These are phyloP conservation scores for Blastomussa wellsi DNA, from an alignment of 92 coral and sea anemone genomes.

Conservation along the genomic window DNA sequence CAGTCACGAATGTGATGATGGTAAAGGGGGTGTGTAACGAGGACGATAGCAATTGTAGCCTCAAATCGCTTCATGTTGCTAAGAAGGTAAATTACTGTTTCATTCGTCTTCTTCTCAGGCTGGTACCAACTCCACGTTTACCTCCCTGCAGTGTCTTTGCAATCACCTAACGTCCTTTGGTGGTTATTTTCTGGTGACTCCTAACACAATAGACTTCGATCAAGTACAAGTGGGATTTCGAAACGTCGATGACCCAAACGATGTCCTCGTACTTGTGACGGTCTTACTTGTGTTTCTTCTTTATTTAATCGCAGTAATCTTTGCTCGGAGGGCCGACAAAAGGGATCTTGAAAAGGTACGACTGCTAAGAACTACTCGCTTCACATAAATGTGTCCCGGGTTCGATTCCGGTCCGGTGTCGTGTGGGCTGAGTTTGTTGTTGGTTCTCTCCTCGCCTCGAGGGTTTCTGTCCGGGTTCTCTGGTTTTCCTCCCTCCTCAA, in stretches of 20 bases:
- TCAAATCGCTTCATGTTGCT: too few species aligned
- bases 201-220: constrained; percentile 43
- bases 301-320: constrained; percentile 16
- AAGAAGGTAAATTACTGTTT: background rate
- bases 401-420: too few species aligned
- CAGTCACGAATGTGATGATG: too few species aligned
- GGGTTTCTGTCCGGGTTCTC: too few species aligned
- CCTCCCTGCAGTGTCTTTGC: constrained; percentile 33
- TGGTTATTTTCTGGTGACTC: constrained; percentile 28
- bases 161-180: constrained; percentile 48
- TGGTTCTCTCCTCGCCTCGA: too few species aligned
- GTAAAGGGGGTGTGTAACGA: too few species aligned
- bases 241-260: background rate
- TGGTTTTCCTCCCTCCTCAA: too few species aligned
- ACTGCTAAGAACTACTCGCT: background rate
- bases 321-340: constrained; percentile 56
- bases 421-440: too few species aligned
- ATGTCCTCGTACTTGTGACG: constrained; percentile 25
- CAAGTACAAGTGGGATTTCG: constrained; percentile 17
- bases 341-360: constrained; percentile 57
- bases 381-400: too few species aligned
- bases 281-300: constrained; percentile 7
- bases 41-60: too few species aligned
- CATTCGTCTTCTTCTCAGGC: background rate
- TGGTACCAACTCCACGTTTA: constrained; percentile 10